Evolutionary conservation across 2,888 invertebrate species (phyloP), one percentile per base, ranked within the genome.

Genomic region (Hesperia comma): DNA sequence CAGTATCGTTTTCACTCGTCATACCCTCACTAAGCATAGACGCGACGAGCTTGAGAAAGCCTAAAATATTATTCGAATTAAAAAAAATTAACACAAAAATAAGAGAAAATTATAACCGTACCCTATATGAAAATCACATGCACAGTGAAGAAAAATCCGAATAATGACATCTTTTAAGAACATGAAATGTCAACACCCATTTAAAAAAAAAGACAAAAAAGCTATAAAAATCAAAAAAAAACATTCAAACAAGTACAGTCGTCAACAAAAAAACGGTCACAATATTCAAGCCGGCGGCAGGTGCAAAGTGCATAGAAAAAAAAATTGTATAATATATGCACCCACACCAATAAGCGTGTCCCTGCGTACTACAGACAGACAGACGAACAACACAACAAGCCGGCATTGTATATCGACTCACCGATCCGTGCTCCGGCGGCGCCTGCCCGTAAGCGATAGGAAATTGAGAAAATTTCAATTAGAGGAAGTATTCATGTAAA

Each of bases 361-460:
- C 71, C 61, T 68, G 73, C 75, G 69, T 69, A 73, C 74, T 71
- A 67, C 46, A 61, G 26, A 67, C 55, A 26, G 46, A 46, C 43
- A 33, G 66, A 61, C 63, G 70, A 54, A 67, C 68, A 63, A 68
- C 72, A 82, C 76, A 73, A 80, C 81, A 84, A 79, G 82, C 81
- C 71, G 69, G 72, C 67, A 61, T 55, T 49, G 49, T 55, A 33
- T 67, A 67, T 76, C 71, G 79, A 94, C 94, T 94, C 93, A 94
- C 95, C 95, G 76, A 95, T 94, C 79, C 95, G 85, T 70, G 95
- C 95, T 76, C 95, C 95, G 75, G 95, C 95, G 77, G 95, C 95
- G 90, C 94, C 94, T 94, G 90, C 80, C 75, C 75, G 82, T 76
- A 80, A 84, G 88, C 87, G 79, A 80, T 77, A 84, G 79, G 76